Evolutionary conservation across 30 jellyfish, hydroid and myxozoan species (phyloP).

Genomic region (Pelagia noctiluca): DNA sequence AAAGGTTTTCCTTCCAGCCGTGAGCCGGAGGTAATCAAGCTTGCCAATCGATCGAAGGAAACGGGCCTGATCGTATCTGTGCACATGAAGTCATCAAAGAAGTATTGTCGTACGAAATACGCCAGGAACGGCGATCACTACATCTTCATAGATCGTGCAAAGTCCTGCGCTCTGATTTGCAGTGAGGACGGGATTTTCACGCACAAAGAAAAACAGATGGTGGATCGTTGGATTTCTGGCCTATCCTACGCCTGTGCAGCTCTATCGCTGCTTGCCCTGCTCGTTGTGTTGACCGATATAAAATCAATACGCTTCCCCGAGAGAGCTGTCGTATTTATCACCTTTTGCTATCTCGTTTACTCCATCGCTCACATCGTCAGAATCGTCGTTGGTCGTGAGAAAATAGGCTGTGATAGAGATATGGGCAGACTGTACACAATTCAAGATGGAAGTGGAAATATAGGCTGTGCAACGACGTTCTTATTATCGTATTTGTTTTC

Average conservation of each 20-base stretch:
- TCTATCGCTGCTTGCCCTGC: conserved; percentile 74
- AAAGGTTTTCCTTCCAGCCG: conserved; percentile 11
- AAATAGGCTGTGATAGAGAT: conserved; percentile 81
- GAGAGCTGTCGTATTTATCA: conserved; percentile 82
- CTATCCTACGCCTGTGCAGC: conserved; percentile 83
- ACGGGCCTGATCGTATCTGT: conserved; percentile 69
- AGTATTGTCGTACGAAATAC: conserved; percentile 75
- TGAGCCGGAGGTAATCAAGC: not conserved
- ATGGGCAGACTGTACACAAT: conserved; percentile 81
- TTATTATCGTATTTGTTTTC: conserved; percentile 87
- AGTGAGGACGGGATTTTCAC: conserved; percentile 87
- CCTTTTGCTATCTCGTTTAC: conserved; percentile 80
- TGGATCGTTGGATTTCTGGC: conserved; percentile 91
- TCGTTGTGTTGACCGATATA: conserved; percentile 70
- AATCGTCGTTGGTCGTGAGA: conserved; percentile 79
- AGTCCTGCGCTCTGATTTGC: conserved; percentile 94
- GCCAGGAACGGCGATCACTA: conserved; percentile 84
- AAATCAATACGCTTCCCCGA: conserved; percentile 83
- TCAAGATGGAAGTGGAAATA: conserved; percentile 95
- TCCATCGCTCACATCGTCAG: conserved; percentile 84
- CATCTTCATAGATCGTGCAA: conserved; percentile 71
- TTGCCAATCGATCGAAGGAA: conserved; percentile 19
- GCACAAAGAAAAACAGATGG: conserved; percentile 74
- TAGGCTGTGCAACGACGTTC: conserved; percentile 96
- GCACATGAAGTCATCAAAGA: conserved; percentile 70